Evolutionary conservation across 2,797 vertebrate genomes (phyloP).

Genomic region (Manis pentadactyla): DNA sequence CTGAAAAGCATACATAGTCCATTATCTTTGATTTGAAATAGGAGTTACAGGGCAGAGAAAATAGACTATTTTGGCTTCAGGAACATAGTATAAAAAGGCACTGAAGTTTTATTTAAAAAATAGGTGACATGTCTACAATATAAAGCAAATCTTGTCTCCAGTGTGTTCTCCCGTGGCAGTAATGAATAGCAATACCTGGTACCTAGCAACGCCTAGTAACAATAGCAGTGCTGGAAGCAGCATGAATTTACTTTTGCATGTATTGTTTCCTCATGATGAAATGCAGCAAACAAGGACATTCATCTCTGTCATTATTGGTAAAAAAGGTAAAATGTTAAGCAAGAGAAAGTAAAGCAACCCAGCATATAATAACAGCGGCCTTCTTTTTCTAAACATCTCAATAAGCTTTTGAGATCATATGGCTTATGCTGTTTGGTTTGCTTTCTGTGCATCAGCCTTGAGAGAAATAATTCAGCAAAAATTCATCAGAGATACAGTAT

Average conservation of each 20-base stretch:
- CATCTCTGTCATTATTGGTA: background rate
- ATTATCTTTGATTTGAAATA: constrained; percentile 50
- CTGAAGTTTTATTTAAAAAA: background rate
- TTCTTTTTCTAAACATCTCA: background rate
- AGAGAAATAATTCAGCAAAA: constrained; percentile 12
- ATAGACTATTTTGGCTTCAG: background rate
- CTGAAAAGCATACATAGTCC: background rate
- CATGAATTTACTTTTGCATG: background rate
- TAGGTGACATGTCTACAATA: background rate
- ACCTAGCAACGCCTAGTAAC: too few species aligned
- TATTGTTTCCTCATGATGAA: background rate
- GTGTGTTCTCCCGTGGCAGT: background rate
- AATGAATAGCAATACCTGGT: background rate
- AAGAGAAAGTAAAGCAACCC: background rate
- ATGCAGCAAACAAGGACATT: background rate
- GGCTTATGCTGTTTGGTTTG: background rate
- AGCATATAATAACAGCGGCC: background rate
- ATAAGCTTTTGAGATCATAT: background rate
- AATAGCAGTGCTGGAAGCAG: background rate
- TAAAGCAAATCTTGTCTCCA: background rate
- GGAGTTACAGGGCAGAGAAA: background rate
- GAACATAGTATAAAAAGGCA: background rate
- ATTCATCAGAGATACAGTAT: background rate
- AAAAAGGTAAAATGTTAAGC: background rate
- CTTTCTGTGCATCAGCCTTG: background rate